These are phyloP conservation scores for Athalia cordata DNA, from an alignment of 2,888 invertebrate species.

Conservation along the genomic window DNA sequence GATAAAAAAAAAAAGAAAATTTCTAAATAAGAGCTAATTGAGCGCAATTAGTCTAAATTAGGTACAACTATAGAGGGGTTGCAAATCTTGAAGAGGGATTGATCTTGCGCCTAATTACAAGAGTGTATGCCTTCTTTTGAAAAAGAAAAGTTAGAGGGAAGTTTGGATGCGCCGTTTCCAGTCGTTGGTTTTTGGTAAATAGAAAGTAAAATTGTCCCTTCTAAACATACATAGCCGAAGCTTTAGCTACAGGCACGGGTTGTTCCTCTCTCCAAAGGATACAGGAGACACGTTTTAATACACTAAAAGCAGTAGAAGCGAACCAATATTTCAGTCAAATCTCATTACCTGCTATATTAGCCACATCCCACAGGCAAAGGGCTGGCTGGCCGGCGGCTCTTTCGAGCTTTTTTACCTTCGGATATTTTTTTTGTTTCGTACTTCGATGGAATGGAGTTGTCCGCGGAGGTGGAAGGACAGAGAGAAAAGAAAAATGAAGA, in stretches of 20 bases:
- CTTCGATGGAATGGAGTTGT: conserved; percentile 9
- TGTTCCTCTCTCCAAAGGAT: not conserved
- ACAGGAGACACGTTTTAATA: conserved; percentile 43
- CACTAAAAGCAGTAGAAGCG: conserved; percentile 46
- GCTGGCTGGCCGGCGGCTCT: not conserved
- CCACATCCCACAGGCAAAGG: conserved; percentile 13
- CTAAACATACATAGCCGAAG: not conserved
- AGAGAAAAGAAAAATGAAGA: not conserved
- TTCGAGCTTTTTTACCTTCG: not conserved
- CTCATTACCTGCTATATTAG: conserved; percentile 42
- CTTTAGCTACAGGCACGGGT: not conserved
- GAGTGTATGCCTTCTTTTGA: too few species aligned
- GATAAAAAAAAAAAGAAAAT: too few species aligned
- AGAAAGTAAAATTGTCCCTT: too few species aligned
- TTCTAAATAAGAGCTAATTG: too few species aligned
- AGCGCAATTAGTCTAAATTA: too few species aligned
- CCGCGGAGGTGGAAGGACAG: not conserved
- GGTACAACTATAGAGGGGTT: too few species aligned
- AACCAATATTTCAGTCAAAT: conserved; percentile 44
- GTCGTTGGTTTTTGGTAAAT: too few species aligned
- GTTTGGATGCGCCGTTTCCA: too few species aligned
- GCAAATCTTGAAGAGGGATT: too few species aligned
- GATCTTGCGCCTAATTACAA: too few species aligned
- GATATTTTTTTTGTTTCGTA: not conserved
- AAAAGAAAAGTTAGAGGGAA: too few species aligned